Base-by-base conservation (phyloP, 2,113 vertebrate genomes). In the Ammodytes marinus region DNA sequence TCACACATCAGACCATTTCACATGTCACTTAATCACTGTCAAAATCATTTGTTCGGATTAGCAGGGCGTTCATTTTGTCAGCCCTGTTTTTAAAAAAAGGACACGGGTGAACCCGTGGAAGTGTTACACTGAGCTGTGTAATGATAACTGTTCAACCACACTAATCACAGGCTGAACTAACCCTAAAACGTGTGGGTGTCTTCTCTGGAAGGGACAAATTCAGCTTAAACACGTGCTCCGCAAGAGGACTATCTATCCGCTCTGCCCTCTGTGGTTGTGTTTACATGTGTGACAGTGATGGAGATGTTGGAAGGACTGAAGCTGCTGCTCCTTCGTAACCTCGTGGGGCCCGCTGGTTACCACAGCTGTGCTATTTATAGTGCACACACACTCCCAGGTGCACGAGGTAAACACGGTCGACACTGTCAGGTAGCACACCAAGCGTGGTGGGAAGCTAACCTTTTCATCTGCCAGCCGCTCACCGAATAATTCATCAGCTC, bases 361-460 rank as follows among this genome's bases (percentile, higher is more conserved):
- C 83, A 0, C 74, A 53, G 81, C 71, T 67, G 73, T 69, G 79
- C 75, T 85, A 88, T 92, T 90, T 89, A 87, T 84, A 86, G 83
- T 59, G 70, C 84, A 77, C 87, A 77, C 87, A 84, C 88, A 79
- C 73, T 88, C 85, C 81, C 79, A 79, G 79, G 89, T 84, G 89
- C 83, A 78, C 70, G 80, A 71, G 77, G 84, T 86, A 89, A 90
- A 91, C 87, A 89, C 3, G 47, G 75, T 27, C 10, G 10, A 71
- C 52, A n/a, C 55, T 11, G 74, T 79, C 87, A 85, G 88, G 80
- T 81, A 85, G 65, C 68, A 2, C 61, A 4, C 13, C 59, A 7
- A 57, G 69, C 67, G 6, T 50, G 19, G 55, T 45, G 13, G 73
- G 74, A 75, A 46, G 64, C 63, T 65, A 78, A 83, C 74, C 69